These are phyloP conservation scores for Diplogasteroides magnus DNA, from an alignment of 1,140 invertebrate species.

Conservation along the genomic window DNA sequence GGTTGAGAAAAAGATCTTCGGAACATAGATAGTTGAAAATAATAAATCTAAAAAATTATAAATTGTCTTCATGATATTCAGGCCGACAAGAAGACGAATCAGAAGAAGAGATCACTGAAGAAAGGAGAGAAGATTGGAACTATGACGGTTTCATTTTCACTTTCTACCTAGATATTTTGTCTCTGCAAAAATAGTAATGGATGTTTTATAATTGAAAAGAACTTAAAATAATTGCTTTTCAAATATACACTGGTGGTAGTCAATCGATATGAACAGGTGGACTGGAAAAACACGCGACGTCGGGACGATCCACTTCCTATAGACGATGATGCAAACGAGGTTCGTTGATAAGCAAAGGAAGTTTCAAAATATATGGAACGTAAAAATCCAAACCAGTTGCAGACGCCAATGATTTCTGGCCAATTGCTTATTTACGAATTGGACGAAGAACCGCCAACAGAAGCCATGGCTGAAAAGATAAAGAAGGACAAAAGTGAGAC, in stretches of 20 bases:
- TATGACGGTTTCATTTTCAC: neutral
- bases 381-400: constrained; percentile 25
- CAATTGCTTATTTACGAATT: constrained; percentile 51
- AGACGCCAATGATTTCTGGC: constrained; percentile 47
- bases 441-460: constrained; percentile 46
- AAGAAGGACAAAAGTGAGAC: neutral
- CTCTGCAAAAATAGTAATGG: too few species aligned
- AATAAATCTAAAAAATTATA: too few species aligned
- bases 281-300: neutral
- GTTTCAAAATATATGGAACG: too few species aligned
- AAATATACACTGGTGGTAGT: neutral
- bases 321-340: neutral
- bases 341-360: neutral
- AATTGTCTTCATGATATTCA: constrained; percentile 8
- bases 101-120: neutral
- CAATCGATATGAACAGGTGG: neutral
- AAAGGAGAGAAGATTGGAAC: neutral
- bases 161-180: too few species aligned
- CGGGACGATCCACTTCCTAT: neutral
- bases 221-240: too few species aligned
- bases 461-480: constrained; percentile 3
- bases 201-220: too few species aligned
- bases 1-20: too few species aligned
- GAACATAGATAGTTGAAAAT: too few species aligned
- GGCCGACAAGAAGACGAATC: constrained; percentile 1